phyloP scores from a whole-genome alignment of 1,140 invertebrate genomes.

The Rhyzopertha dominica region DNA sequence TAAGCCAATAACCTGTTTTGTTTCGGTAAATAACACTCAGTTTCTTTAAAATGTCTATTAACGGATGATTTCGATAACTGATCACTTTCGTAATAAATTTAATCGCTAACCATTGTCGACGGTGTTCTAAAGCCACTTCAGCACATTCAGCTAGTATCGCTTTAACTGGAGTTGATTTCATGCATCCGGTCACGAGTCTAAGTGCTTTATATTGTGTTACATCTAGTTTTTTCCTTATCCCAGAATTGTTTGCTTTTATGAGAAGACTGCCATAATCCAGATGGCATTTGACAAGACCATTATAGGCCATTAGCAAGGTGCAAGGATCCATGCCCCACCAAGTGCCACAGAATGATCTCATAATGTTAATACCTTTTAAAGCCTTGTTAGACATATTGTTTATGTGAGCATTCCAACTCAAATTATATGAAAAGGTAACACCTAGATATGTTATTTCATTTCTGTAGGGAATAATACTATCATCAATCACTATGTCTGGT shows the following conservation, averaged over 20 bases:
- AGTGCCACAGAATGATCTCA: conserved; percentile 15
- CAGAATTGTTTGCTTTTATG: conserved; percentile 4
- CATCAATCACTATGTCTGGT: neutral
- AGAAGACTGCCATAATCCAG: conserved; percentile 19
- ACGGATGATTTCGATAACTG: conserved; percentile 8
- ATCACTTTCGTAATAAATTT: conserved; percentile 15
- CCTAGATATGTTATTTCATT: conserved; percentile 12
- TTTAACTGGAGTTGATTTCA: conserved; percentile 14
- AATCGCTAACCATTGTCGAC: neutral
- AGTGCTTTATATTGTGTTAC: conserved; percentile 11
- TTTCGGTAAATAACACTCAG: too few species aligned
- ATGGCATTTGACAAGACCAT: conserved; percentile 13
- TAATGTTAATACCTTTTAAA: conserved; percentile 15
- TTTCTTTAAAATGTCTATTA: conserved; percentile 1
- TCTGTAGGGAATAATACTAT: neutral
- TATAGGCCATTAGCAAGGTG: conserved; percentile 5
- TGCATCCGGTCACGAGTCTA: conserved; percentile 9
- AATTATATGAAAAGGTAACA: neutral
- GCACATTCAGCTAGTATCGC: conserved; percentile 10
- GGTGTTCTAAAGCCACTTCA: conserved; percentile 2
- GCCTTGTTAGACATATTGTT: conserved; percentile 10
- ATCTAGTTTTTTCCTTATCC: conserved; percentile 6
- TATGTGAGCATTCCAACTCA: conserved; percentile 10
- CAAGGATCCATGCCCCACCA: conserved; percentile 21
- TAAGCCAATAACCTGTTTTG: too few species aligned